phyloP scores from a whole-genome alignment of 2,113 vertebrate species.

The Stigmatopora nigra region DNA sequence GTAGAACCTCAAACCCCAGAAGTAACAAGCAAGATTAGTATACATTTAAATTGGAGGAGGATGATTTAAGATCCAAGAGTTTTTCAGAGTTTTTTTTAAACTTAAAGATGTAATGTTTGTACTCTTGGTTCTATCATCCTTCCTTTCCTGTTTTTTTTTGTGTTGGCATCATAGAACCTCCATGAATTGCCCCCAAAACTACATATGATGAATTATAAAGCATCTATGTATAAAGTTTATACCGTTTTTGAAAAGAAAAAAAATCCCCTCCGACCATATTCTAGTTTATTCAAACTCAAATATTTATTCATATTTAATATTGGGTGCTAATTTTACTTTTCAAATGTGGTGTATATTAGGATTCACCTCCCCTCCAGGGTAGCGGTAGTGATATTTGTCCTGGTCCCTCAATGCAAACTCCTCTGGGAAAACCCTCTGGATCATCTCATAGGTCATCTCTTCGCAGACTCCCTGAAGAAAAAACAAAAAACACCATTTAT shows the following conservation, averaged over 20 bases:
- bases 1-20: background rate
- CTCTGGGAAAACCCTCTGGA: slow-evolving; percentile 83
- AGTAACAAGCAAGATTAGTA: background rate
- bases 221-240: background rate
- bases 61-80: background rate
- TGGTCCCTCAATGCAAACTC: slow-evolving; percentile 94
- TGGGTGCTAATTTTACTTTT: background rate
- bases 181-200: too few species aligned
- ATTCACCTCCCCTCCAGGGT: slow-evolving; percentile 91
- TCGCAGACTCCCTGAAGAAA: slow-evolving; percentile 86
- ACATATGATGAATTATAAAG: background rate
- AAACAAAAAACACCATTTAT: background rate
- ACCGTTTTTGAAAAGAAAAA: background rate
- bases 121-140: too few species aligned
- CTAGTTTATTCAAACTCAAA: background rate
- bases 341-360: too few species aligned
- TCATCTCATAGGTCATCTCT: slow-evolving; percentile 93
- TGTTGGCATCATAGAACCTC: too few species aligned
- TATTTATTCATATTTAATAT: background rate
- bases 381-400: slow-evolving; percentile 97
- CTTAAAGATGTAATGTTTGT: too few species aligned
- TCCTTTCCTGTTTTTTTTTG: too few species aligned
- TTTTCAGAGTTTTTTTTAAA: too few species aligned
- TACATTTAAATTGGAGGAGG: background rate
- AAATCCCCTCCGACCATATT: background rate